Base-by-base conservation (phyloP, 2,888 invertebrate species). In the Oscheius onirici region DNA sequence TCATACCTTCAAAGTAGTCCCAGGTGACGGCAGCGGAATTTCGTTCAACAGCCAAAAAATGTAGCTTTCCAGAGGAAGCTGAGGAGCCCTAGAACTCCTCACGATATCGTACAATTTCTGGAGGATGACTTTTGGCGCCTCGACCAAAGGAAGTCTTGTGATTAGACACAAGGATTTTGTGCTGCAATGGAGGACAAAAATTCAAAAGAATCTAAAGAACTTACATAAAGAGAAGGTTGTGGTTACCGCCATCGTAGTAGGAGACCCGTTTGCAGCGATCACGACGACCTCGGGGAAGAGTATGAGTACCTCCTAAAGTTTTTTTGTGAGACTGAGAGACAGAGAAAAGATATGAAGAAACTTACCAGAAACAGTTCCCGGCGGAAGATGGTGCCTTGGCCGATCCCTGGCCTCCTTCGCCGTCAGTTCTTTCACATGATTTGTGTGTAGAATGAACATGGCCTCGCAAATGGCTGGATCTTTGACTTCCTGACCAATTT, bases 31-130 rank as follows among this genome's bases (percentile, higher is more conserved):
- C 83, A 95, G 91, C 86, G 93, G 93, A 71, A 97, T 82, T 90
- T 97, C 95, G 89, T 95, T 95, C 63, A 97, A 91, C 79, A 97
- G 91, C 90, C 96, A 96, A 89, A 95, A 96, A 11, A 97, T 94
- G 90, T 94, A 95, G 73, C 94, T 94, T 90, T 97, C 97, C 70
- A 96, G 91, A 83, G 94, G 88, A 57, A 90, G 83, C 57, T 43
- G 74, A 60, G 60, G 81, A 91, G 90, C 89, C 13, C 55, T 43
- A 22, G 43, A 22, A 6, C 11, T 15, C 2, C 34, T 70, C 91
- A 78, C 67, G 57, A 82, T 63, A 5, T 69, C 60, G 60, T 82
- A 74, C n/a, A 87, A 69, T 15, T 73, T 66, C 24, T 75, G 74
- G 88, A 96, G 91, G 90, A 95, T 94, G 87, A 92, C 91, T 89